Evolutionary conservation across 1,140 invertebrate species (phyloP).

Genomic region (Cyclargus thomasi): DNA sequence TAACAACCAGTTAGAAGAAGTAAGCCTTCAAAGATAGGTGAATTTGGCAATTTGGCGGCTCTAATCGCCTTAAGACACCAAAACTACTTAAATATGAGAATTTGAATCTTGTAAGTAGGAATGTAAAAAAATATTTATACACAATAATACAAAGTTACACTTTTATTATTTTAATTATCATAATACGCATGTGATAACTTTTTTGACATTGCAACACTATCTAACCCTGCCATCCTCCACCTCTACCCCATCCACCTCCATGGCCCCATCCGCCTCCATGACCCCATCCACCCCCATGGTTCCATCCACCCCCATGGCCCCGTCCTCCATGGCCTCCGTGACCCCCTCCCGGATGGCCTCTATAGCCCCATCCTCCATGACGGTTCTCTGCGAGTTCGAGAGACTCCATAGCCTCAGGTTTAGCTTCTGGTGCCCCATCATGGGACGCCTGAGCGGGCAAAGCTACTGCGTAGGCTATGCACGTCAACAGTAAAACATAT

Average conservation of each 20-base stretch:
- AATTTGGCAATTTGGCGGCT: too few relatives aligned
- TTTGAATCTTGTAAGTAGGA: too few relatives aligned
- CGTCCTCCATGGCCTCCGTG: not conserved
- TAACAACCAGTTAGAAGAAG: too few relatives aligned
- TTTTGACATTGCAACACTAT: too few relatives aligned
- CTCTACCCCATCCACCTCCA: not conserved
- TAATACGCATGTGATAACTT: too few relatives aligned
- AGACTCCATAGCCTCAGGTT: not conserved
- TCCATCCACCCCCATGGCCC: not conserved
- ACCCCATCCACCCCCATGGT: slow-evolving; percentile 16
- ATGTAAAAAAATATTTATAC: too few relatives aligned
- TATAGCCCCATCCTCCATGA: too few relatives aligned
- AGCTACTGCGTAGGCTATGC: slow-evolving; percentile 18
- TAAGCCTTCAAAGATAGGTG: too few relatives aligned
- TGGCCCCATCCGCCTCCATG: not conserved
- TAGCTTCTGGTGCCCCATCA: not conserved
- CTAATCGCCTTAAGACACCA: too few relatives aligned
- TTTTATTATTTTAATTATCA: too few relatives aligned
- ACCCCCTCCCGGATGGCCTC: not conserved
- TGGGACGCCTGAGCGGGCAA: not conserved
- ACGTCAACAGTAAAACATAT: slow-evolving; percentile 16
- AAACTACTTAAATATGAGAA: too few relatives aligned
- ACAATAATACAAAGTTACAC: too few relatives aligned
- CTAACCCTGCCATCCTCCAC: not conserved
- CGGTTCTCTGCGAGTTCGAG: slow-evolving; percentile 14